These are phyloP conservation scores for Numenius phaeopus DNA, from an alignment of 2,797 vertebrate species.

Conservation along the genomic window DNA sequence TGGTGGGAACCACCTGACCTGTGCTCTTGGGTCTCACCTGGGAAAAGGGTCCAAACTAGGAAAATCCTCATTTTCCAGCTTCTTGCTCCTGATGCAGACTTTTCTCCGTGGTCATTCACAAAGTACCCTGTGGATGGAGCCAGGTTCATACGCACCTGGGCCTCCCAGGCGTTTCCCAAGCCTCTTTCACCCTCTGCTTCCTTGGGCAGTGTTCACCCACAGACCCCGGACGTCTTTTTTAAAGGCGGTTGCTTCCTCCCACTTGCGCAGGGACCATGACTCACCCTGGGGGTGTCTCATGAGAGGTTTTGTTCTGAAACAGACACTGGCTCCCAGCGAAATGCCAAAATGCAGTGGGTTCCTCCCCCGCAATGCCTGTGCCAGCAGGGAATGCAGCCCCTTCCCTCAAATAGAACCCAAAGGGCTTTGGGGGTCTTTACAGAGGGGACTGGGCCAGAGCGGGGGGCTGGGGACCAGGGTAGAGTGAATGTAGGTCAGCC, in stretches of 20 bases:
- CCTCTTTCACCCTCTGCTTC: not conserved
- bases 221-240: not conserved
- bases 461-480: rapidly evolving
- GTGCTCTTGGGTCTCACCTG: not conserved
- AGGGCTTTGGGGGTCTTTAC: not conserved
- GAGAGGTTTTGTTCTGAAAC: not conserved
- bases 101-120: rapidly evolving
- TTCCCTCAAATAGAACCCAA: not conserved
- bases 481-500: not conserved
- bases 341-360: not conserved
- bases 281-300: not conserved
- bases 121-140: not conserved
- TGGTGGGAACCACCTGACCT: not conserved
- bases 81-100: not conserved
- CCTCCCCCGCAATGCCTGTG: rapidly evolving
- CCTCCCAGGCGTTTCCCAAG: not conserved
- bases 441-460: rapidly evolving
- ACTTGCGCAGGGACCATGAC: not conserved
- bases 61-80: slow-evolving; percentile 20
- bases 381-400: rapidly evolving
- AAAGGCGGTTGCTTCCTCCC: not conserved
- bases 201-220: not conserved
- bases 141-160: rapidly evolving
- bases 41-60: slow-evolving; percentile 17
- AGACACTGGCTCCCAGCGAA: not conserved